phyloP scores from a whole-genome alignment of 2,797 vertebrate species.

The Megalops cyprinoides region DNA sequence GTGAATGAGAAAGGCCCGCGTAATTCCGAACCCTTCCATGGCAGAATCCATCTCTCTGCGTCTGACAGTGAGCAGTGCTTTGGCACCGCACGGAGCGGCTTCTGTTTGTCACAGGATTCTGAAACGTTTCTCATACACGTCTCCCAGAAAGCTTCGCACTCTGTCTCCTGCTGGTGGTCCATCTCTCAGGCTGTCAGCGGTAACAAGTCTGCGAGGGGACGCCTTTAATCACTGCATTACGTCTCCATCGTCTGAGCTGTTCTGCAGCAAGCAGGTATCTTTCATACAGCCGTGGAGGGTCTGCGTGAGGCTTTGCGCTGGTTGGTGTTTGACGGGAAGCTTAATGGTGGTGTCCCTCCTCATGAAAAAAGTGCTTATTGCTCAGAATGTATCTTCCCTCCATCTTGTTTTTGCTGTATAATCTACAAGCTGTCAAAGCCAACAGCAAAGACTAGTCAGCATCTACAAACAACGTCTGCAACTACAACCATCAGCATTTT shows the following conservation, averaged over 20 bases:
- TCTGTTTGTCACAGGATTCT: not conserved
- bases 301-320: not conserved
- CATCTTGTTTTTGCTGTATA: constrained; percentile 13
- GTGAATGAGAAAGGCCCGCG: no score
- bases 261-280: not conserved
- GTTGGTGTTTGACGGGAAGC: not conserved
- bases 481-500: constrained; percentile 16
- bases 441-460: constrained; percentile 24
- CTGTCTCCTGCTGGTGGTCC: not conserved
- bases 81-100: no score
- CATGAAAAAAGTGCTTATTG: not conserved
- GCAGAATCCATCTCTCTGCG: no score
- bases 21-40: no score
- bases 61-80: no score
- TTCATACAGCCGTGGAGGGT: not conserved
- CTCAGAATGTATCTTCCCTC: not conserved
- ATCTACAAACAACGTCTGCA: constrained; percentile 12
- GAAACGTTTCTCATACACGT: no score
- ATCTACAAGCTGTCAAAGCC: constrained; percentile 26
- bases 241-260: not conserved
- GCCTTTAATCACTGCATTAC: not conserved
- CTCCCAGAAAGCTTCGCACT: no score
- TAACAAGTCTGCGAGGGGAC: not conserved
- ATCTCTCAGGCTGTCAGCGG: not conserved
- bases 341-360: not conserved